Base-by-base conservation (phyloP, 2,888 invertebrate genomes). In the Monopis laevigella region DNA sequence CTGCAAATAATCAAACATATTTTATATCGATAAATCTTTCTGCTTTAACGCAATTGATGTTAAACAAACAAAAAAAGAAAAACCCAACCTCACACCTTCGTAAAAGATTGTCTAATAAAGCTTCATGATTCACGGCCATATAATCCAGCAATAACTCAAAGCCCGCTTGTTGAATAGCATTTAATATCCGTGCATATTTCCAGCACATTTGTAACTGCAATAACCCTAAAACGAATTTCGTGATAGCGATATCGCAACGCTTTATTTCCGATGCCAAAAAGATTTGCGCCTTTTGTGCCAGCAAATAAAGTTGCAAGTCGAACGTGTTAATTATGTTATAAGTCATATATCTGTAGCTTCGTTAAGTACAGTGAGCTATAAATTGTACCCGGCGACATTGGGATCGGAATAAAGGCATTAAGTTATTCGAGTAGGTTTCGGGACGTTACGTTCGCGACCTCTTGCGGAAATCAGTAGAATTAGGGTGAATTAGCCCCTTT, bases 301-400 rank as follows among this genome's bases (percentile, higher is more conserved):
- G 4, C 14, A 3, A 2, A 17, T 32, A 32, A 14, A 17, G 36
- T 19, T 36, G 5, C 19, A 12, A 36, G 6, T 36, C 11, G 21
- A n/a, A 18, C 8, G 11, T 7, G 2, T 21, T 21, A 21, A 21
- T 21, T 36, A 21, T 4, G 29, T 39, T 40, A 56, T 62, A 69
- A 66, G 50, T 71, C 65, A 70, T 59, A 52, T 11, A 36, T 36
- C 36, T 21, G 36, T 16, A 21, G 21, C 21, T 36, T 36, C 21
- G 36, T 36, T 36, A 36, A 36, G 36, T 36, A 36, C 19, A 18
- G 5, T 21, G 11, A 6, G 36, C n/a, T 36, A 62, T 75, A 72
- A 72, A 72, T 75, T 71, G 70, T 66, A 52, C 56, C 51, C 59
- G 51, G 59, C 55, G 70, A 70, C 65, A 65, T 62, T 66, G 56